Base-by-base conservation (phyloP, 2,888 invertebrate genomes). In the Andrena flavipes region DNA sequence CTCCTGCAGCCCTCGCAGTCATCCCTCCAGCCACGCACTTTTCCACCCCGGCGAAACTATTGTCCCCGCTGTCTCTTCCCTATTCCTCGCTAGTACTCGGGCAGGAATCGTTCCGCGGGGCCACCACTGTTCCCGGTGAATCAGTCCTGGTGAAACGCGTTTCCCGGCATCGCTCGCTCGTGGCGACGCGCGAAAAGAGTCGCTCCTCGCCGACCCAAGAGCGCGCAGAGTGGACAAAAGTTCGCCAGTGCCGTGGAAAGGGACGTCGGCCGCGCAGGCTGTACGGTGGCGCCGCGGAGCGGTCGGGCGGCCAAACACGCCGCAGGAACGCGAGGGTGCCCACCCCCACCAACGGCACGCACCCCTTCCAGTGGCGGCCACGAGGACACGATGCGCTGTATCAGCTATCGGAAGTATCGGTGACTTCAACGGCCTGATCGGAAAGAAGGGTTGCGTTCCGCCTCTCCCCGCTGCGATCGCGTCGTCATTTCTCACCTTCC, bases 401-500 rank as follows among this genome's bases (percentile, higher is more conserved):
- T 90, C 87, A 88, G 91, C 90, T 93, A 94, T 93, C 92, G 93
- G 93, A 93, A 94, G 90, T 94, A 94, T 93, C 92, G 93, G 93
- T 94, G 94, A 94, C 91, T 94, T 94, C 93, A 94, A 94, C 93
- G 94, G 92, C 88, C 90, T 92, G 94, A 93, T 94, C 93, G 93
- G 92, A 93, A 93, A 93, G 92, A 92, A 91, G 91, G 89, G 89
- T 87, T 87, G 85, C 84, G 76, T 30, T 74, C 73, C 56, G 33
- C 54, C n/a, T 68, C 60, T 29, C 49, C 59, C 51, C 59, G 4
- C 16, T 20, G 5, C 10, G 54, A 59, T 64, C 30, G 20, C 10
- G 13, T 13, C 10, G 29, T 29, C 29, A 6, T 62, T 63, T 54
- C 16, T 16, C 8, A 4, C 26, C 7, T 1, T 3, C 8, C 7